Percentiles rank a stretch among this genome's conserved stretches.
Evolutionary conservation across 2,797 vertebrate species (phyloP).

Genomic region (Sebastes vulpes): DNA sequence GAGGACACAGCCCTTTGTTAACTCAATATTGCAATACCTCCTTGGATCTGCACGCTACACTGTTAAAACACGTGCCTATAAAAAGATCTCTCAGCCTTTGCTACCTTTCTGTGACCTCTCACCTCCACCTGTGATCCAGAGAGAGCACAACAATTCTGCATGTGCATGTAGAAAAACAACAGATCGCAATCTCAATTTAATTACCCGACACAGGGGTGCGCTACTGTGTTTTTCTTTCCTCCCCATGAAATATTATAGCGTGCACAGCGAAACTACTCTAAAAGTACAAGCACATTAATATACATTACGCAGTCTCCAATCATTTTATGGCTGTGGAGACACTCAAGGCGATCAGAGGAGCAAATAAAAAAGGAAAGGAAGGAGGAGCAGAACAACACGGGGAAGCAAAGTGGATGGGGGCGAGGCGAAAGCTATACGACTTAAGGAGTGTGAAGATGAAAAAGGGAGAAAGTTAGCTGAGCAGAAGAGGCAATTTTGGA

Average conservation of each 20-base stretch:
- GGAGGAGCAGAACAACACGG: conserved; percentile 31
- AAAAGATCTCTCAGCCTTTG: not conserved
- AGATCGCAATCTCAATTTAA: conserved; percentile 53
- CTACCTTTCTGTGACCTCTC: not conserved
- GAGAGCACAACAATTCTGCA: conserved; percentile 21
- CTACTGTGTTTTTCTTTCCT: conserved; percentile 51
- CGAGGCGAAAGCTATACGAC: conserved; percentile 33
- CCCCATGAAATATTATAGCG: conserved; percentile 63
- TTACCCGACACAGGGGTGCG: conserved; percentile 49
- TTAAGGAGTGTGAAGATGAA: conserved; percentile 53
- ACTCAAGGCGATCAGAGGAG: conserved; percentile 64
- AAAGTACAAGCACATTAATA: conserved; percentile 74
- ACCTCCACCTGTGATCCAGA: conserved; percentile 16
- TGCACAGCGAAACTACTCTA: conserved; percentile 50
- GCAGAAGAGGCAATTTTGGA: conserved; percentile 68
- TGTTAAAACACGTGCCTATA: conserved; percentile 10
- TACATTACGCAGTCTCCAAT: conserved; percentile 70
- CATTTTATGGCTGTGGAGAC: conserved; percentile 69
- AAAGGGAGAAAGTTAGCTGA: conserved; percentile 55
- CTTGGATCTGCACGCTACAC: not conserved
- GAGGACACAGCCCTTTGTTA: conserved; percentile 28
- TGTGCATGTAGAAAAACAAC: conserved; percentile 31
- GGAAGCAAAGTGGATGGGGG: conserved; percentile 34
- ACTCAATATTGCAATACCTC: conserved; percentile 1
- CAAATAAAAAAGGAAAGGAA: conserved; percentile 59